Evolutionary conservation across 2,888 invertebrate species (phyloP).

Genomic region (Parnassius apollo): DNA sequence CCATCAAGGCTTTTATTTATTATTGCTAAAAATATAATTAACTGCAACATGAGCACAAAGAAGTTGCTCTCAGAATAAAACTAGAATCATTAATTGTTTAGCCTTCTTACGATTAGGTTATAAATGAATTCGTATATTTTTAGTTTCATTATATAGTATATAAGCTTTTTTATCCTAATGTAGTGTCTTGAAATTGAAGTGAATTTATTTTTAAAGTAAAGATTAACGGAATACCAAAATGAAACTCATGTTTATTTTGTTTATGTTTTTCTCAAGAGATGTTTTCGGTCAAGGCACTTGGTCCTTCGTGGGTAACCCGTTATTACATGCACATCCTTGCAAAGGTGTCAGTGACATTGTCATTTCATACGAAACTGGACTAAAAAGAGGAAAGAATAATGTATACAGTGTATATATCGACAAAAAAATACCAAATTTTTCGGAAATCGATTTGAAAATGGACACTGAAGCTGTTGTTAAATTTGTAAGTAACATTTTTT

Average conservation of each 20-base stretch:
- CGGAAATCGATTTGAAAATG: slow-evolving; percentile 19
- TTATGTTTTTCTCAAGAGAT: slow-evolving; percentile 5
- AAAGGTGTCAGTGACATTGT: slow-evolving; percentile 19
- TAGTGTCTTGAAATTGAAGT: not conserved
- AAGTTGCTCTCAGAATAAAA: no score
- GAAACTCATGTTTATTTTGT: slow-evolving; percentile 3
- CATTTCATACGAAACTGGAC: slow-evolving; percentile 15
- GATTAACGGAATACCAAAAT: not conserved
- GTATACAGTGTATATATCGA: slow-evolving; percentile 19
- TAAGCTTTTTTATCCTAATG: slow-evolving; percentile 1
- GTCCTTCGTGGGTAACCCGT: slow-evolving; percentile 20
- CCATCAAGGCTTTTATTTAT: no score
- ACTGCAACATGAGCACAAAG: no score
- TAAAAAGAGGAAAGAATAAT: slow-evolving; percentile 14
- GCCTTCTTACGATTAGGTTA: not conserved
- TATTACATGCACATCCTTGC: slow-evolving; percentile 20
- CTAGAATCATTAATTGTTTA: no score
- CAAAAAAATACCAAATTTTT: slow-evolving; percentile 16
- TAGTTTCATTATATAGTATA: no score
- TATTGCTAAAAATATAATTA: no score
- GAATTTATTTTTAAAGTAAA: not conserved
- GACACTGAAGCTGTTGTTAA: slow-evolving; percentile 10
- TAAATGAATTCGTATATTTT: no score
- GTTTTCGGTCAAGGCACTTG: slow-evolving; percentile 21
- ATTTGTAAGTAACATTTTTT: slow-evolving; percentile 10